Evolutionary conservation across 2,113 vertebrate genomes (phyloP).

Genomic region (Tringa solitaria): DNA sequence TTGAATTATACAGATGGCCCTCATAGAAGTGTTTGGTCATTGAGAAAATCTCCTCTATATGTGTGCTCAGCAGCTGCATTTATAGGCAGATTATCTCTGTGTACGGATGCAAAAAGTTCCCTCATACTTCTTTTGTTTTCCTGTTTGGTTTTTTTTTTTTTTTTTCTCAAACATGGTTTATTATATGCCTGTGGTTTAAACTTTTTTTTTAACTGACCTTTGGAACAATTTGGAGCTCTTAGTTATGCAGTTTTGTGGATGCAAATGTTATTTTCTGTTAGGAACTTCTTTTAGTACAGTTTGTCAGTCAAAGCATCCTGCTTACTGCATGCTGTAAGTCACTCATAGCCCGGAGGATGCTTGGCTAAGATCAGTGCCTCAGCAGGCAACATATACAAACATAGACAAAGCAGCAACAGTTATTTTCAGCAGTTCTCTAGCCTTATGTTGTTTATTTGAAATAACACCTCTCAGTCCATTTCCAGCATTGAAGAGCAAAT

Average conservation of each 20-base stretch:
- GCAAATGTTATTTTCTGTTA: background rate
- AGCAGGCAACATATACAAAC: background rate
- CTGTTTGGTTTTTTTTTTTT: no score
- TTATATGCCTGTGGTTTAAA: background rate
- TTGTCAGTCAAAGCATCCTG: background rate
- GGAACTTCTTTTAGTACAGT: background rate
- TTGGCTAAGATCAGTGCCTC: background rate
- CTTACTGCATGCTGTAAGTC: background rate
- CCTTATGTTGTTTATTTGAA: background rate
- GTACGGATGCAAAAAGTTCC: background rate
- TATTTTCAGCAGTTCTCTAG: background rate
- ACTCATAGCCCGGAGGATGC: background rate
- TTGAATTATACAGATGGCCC: background rate
- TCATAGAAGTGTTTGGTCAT: background rate
- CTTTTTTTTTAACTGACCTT: background rate
- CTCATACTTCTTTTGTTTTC: no score
- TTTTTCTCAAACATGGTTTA: no score
- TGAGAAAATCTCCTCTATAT: background rate
- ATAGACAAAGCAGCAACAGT: background rate
- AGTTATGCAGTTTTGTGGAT: background rate
- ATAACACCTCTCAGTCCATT: background rate
- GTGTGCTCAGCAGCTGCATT: background rate
- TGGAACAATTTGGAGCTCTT: background rate
- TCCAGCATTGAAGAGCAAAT: background rate
- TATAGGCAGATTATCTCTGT: background rate